These are phyloP conservation scores for Drosophila gunungcola DNA, from an alignment of 1,140 invertebrate genomes.

Conservation along the genomic window DNA sequence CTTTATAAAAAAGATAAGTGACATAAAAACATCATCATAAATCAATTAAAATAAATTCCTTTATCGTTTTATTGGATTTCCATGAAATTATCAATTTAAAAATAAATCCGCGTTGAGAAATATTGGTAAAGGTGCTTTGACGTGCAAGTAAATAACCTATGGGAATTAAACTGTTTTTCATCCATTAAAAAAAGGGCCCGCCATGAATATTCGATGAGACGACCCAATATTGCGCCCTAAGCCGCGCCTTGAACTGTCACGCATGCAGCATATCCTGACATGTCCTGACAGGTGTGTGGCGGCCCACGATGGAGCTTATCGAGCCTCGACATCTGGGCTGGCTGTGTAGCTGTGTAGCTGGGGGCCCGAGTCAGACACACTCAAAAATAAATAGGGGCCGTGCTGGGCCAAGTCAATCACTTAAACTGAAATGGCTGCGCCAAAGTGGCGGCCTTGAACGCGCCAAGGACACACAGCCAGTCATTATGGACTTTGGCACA, in stretches of 20 bases:
- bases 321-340: background rate
- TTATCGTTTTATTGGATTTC: no score
- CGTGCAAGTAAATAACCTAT: constrained; percentile 16
- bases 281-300: constrained; percentile 34
- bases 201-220: constrained; percentile 38
- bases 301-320: constrained; percentile 14
- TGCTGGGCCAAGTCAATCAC: constrained; percentile 63
- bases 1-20: no score
- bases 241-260: constrained; percentile 40
- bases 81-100: no score
- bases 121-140: background rate
- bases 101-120: background rate
- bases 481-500: constrained; percentile 71
- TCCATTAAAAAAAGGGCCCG: constrained; percentile 24
- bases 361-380: background rate
- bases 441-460: constrained; percentile 38
- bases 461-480: constrained; percentile 36
- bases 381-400: constrained; percentile 44
- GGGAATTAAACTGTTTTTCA: constrained; percentile 19
- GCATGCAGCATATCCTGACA: constrained; percentile 17
- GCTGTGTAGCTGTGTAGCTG: background rate
- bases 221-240: constrained; percentile 22
- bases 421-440: constrained; percentile 44
- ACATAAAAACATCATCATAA: no score
- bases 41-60: no score